Conservation (phyloP, 1,140 invertebrate genomes). For the Muscidifurax raptorellus region DNA sequence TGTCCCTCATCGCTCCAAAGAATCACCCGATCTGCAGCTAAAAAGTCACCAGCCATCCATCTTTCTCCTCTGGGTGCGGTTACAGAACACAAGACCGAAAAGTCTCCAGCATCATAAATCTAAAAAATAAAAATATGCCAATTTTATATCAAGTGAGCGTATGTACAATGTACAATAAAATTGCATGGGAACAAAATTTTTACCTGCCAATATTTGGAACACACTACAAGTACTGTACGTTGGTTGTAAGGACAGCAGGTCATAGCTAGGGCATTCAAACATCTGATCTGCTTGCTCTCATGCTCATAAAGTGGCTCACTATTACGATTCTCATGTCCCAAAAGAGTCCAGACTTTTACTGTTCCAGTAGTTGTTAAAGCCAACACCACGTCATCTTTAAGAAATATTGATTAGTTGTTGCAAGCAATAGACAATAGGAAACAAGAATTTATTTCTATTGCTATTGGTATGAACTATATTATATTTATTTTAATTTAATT, state of each 20-base stretch:
- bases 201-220: slow-evolving; percentile 98
- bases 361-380: slow-evolving; percentile 97
- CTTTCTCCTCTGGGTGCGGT: slow-evolving; percentile 88
- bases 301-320: slow-evolving; percentile 95
- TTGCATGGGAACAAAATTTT: slow-evolving; percentile 11
- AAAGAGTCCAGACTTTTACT: slow-evolving; percentile 98
- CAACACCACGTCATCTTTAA: slow-evolving; percentile 95
- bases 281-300: slow-evolving; percentile 97
- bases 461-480: slow-evolving; percentile 1
- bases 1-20: slow-evolving; percentile 96
- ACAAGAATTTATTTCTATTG: slow-evolving; percentile 37
- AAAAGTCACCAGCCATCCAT: slow-evolving; percentile 96
- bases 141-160: slow-evolving; percentile 4
- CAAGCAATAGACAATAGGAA: slow-evolving; percentile 16
- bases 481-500: neutral
- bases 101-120: slow-evolving; percentile 94
- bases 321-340: slow-evolving; percentile 91
- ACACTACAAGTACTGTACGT: slow-evolving; percentile 96
- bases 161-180: slow-evolving; percentile 46
- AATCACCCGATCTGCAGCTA: slow-evolving; percentile 91
- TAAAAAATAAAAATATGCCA: slow-evolving; percentile 71
- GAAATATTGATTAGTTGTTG: slow-evolving; percentile 56
- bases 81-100: slow-evolving; percentile 94
- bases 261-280: slow-evolving; percentile 93
- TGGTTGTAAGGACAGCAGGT: slow-evolving; percentile 97